Evolutionary conservation across 2,113 vertebrate genomes (phyloP), one percentile per base, ranked within the genome.

Genomic region (Zeus faber): DNA sequence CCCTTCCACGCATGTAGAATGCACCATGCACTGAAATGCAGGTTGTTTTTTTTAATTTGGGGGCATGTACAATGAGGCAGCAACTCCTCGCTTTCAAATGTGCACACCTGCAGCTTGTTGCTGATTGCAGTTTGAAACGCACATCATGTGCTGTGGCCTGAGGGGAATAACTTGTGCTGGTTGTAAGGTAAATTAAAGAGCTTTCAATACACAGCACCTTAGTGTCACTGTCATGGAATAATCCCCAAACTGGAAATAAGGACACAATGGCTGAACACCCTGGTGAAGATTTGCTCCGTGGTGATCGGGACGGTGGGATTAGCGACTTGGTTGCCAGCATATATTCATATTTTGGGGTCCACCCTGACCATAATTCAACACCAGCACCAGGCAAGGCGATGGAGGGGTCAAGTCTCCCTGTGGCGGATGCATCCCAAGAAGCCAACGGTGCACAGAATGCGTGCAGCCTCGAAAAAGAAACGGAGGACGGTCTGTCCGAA

Each of bases 231-330:
- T 35, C 18, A 44, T n/a, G 51, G 0, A 31, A 18, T 20, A 16
- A 16, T 41, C 20, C 6, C 16, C 1, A 1, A 7, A 21, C 7
- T 4, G 5, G 41, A 10, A 13, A 24, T 14, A 17, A 1, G 22
- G 2, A 4, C 2, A 1, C 20, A 0, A 82, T 74, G 73, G 69
- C 50, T 58, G n/a, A n/a, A n/a, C n/a, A n/a, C n/a, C n/a, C n/a
- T n/a, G n/a, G n/a, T n/a, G n/a, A n/a, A n/a, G n/a, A n/a, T n/a
- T n/a, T n/a, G n/a, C n/a, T n/a, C n/a, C n/a, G n/a, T 3, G 16
- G 23, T 26, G 27, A 49, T 11, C 44, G 70, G 23, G 22, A 11
- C 17, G 35, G 40, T 50, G 29, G 35, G n/a, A 64, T 13, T n/a
- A 17, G 25, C 0, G 2, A 46, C 8, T 0, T 3, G 11, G 2